Evolutionary conservation across 2,888 invertebrate species (phyloP).

Genomic region (Romanomermis culicivorax): DNA sequence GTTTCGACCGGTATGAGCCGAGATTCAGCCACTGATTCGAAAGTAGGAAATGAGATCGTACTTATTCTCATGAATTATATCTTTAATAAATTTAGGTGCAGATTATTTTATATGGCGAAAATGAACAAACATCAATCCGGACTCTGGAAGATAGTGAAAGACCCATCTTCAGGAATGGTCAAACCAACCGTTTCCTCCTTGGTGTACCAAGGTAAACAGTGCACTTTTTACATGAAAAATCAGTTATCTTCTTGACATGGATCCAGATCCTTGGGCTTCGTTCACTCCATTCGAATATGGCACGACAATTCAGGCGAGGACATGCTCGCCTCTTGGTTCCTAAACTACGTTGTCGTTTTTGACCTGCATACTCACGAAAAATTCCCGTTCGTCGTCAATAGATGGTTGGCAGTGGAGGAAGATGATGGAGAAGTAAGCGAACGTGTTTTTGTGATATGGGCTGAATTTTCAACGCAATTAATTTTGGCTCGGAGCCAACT

Average conservation of each 20-base stretch:
- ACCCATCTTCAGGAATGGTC: conserved; percentile 21
- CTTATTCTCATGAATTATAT: too few relatives aligned
- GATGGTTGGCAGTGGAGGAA: conserved; percentile 36
- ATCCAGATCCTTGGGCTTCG: conserved; percentile 32
- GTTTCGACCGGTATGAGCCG: conserved; percentile 23
- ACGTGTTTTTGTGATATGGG: too few relatives aligned
- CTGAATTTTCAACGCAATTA: too few relatives aligned
- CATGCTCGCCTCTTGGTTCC: conserved; percentile 32
- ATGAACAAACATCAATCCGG: conserved; percentile 26
- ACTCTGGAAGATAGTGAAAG: background rate
- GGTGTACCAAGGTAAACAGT: conserved; percentile 9
- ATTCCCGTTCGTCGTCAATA: conserved; percentile 29
- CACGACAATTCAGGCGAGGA: conserved; percentile 34
- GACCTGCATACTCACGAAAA: conserved; percentile 32
- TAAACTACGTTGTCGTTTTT: conserved; percentile 31
- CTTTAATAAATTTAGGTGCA: too few relatives aligned
- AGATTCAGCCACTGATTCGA: background rate
- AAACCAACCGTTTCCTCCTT: conserved; percentile 28
- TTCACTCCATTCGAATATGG: conserved; percentile 34
- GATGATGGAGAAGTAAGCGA: conserved; percentile 30
- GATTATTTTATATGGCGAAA: conserved; percentile 25
- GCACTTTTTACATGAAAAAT: background rate
- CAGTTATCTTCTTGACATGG: too few relatives aligned
- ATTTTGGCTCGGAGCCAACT: background rate
- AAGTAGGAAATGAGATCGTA: conserved; percentile 5